phyloP scores from a whole-genome alignment of 2,888 invertebrate species.

The Hecatera dysodea region DNA sequence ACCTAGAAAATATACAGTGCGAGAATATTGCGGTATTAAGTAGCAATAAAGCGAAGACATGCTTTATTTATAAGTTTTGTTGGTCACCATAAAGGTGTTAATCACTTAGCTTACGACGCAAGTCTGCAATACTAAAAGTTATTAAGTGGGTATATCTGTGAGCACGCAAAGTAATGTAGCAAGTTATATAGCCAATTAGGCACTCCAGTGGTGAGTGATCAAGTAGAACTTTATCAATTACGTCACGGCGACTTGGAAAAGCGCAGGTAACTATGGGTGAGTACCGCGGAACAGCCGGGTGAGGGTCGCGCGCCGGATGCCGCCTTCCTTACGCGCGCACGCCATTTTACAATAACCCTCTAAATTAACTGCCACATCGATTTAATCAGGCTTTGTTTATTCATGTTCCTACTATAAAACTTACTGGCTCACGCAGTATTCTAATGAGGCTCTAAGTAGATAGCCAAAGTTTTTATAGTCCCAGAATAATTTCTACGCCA shows the following conservation, averaged over 20 bases:
- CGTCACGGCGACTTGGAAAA: conserved; percentile 57
- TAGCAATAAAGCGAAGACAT: conserved; percentile 32
- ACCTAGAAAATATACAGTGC: conserved; percentile 13
- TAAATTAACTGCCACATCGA: conserved; percentile 74
- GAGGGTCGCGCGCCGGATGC: conserved; percentile 79
- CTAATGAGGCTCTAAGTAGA: conserved; percentile 36
- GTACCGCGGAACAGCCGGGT: conserved; percentile 65
- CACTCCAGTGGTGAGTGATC: conserved; percentile 60
- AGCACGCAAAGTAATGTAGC: conserved; percentile 53
- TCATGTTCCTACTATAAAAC: conserved; percentile 52
- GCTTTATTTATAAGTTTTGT: conserved; percentile 47
- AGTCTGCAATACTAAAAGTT: conserved; percentile 39
- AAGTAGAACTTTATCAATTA: conserved; percentile 68
- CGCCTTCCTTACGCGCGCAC: conserved; percentile 75
- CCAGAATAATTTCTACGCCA: conserved; percentile 40
- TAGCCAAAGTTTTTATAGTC: conserved; percentile 26
- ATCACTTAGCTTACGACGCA: conserved; percentile 63
- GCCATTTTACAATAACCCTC: conserved; percentile 80
- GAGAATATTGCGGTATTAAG: conserved; percentile 28
- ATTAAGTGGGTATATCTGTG: conserved; percentile 29
- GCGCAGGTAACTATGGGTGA: conserved; percentile 49
- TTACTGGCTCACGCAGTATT: conserved; percentile 53
- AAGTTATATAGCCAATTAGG: conserved; percentile 58
- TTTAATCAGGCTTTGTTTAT: conserved; percentile 73
- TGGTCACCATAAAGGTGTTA: conserved; percentile 47